Conservation (phyloP, 2,113 vertebrate genomes). For the Sinosuthora webbiana region DNA sequence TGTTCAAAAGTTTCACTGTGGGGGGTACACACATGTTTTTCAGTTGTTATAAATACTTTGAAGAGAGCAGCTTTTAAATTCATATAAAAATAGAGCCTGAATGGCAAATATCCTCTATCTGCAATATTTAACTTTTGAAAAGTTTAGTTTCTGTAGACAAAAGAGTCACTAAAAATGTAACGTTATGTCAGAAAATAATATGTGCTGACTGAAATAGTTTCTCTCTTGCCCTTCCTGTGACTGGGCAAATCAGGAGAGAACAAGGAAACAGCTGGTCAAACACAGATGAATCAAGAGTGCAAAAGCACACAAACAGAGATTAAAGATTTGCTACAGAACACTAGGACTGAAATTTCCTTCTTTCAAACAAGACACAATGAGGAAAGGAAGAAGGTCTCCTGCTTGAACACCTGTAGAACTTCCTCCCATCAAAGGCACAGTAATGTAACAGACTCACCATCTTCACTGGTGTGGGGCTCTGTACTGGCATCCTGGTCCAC, state of each 20-base stretch:
- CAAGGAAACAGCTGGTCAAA: conserved; percentile 59
- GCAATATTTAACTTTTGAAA: neutral
- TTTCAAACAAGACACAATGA: neutral
- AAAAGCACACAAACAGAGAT: conserved; percentile 36
- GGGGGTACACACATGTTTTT: neutral
- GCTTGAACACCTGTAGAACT: neutral
- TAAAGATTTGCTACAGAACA: neutral
- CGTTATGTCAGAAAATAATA: conserved; percentile 11
- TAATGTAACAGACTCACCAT: conserved; percentile 75
- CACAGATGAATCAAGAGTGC: conserved; percentile 10
- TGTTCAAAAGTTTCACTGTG: neutral
- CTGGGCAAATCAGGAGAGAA: conserved; percentile 23
- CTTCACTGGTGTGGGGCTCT: conserved; percentile 95
- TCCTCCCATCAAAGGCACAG: neutral
- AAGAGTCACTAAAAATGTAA: neutral
- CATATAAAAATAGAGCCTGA: neutral
- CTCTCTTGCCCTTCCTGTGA: conserved; percentile 48
- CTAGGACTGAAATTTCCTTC: neutral
- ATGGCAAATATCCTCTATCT: neutral
- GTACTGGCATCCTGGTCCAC: conserved; percentile 90
- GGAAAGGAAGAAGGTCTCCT: neutral
- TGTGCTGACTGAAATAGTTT: conserved; percentile 42
- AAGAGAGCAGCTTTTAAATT: neutral
- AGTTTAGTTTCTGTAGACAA: neutral
- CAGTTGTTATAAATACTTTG: neutral